Conservation (phyloP, 2,888 invertebrate species). For the Lochmaea capreae region DNA sequence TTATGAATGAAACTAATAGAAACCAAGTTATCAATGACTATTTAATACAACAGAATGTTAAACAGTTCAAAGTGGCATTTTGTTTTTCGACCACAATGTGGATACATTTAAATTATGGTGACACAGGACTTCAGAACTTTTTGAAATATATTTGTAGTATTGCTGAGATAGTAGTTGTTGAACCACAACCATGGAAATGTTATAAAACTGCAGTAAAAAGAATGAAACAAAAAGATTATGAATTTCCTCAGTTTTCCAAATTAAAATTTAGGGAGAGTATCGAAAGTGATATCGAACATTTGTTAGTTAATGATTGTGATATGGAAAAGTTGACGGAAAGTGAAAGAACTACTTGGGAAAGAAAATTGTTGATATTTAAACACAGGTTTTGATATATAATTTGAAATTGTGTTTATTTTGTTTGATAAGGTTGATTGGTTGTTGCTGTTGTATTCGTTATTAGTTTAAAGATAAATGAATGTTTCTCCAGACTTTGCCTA, state of each 20-base stretch:
- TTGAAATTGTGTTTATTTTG: background rate
- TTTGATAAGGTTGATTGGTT: background rate
- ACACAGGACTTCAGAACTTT: conserved; percentile 75
- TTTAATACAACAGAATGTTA: conserved; percentile 64
- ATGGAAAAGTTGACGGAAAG: conserved; percentile 72
- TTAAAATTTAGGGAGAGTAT: conserved; percentile 74
- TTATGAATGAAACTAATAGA: conserved; percentile 67
- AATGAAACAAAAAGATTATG: conserved; percentile 71
- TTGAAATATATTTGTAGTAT: conserved; percentile 69
- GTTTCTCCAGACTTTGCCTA: too few species aligned
- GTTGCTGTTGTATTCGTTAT: too few species aligned
- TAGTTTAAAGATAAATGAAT: too few species aligned
- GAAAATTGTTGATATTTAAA: conserved; percentile 76
- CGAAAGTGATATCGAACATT: conserved; percentile 71
- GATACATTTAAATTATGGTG: conserved; percentile 89
- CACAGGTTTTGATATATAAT: conserved; percentile 8
- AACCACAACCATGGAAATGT: conserved; percentile 89
- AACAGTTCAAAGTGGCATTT: conserved; percentile 76
- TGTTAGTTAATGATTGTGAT: conserved; percentile 65
- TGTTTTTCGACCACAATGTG: conserved; percentile 91
- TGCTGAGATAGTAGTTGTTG: conserved; percentile 75
- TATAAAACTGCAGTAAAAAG: conserved; percentile 82
- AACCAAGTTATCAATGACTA: conserved; percentile 65
- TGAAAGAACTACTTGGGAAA: conserved; percentile 74
- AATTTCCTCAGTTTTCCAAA: conserved; percentile 71